Base-by-base conservation (phyloP, 2,888 invertebrate species). In the Ophion obscuratus region DNA sequence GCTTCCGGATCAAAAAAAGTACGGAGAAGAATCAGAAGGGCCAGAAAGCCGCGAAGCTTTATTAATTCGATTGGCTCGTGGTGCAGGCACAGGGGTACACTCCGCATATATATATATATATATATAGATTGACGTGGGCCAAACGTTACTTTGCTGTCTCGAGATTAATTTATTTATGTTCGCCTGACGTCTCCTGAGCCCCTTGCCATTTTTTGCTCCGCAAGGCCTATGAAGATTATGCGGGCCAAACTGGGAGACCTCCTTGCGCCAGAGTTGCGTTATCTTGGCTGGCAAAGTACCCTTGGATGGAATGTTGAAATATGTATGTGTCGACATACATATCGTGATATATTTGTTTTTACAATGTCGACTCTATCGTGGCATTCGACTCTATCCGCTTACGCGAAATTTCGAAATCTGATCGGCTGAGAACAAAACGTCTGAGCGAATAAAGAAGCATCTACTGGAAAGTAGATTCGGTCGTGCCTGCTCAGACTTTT, bases 41-140 rank as follows among this genome's bases (percentile, higher is more conserved):
- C 64, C 24, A 36, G 61, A 84, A 73, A 66, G 80, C 40, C 47
- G 36, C 62, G 64, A 64, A 70, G 31, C 75, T 85, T 82, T 82
- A 86, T 86, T 79, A 82, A 85, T 71, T 71, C 70, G 75, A 86
- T 86, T 76, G 86, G 84, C 78, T 68, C 66, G 73, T 11, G 11
- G 11, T 14, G 78, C 79, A 36, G 79, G 36, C 66, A 27, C 27
- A 64, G 20, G 14, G 61, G 24, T 64, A 47, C 57, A 36, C 61
- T 64, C 64, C 31, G 0, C 5, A 40, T 40, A 9, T 9, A 40
- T 9, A 40, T 9, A 40, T 7, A 40, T 9, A 40, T 9, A 40
- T 9, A 40, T 9, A 40, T 9, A 64, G 64, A 78, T 78, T 75
- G 75, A 81, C 66, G 75, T 70, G 66, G 79, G 74, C 68, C 64